Conservation (phyloP, 2,888 invertebrate genomes). For the Caenorhabditis zanzibari region DNA sequence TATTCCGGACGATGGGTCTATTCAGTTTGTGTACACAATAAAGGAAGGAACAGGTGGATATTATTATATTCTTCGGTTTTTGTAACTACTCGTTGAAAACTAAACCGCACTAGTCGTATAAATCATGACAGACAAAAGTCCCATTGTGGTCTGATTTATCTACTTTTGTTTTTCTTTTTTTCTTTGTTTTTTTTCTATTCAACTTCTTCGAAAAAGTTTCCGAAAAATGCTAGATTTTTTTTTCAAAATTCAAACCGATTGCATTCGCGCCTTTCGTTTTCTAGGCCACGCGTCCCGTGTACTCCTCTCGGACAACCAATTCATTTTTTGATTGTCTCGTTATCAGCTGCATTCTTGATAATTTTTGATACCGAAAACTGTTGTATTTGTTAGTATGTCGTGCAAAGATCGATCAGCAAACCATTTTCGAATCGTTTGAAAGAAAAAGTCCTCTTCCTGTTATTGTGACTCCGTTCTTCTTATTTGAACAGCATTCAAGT, state of each 20-base stretch:
- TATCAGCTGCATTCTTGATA: slow-evolving; percentile 28
- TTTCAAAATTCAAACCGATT: slow-evolving; percentile 19
- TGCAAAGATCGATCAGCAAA: slow-evolving; percentile 21
- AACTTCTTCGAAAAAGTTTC: neutral
- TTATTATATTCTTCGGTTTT: slow-evolving; percentile 22
- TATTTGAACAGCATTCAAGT: slow-evolving; percentile 48
- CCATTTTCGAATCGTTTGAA: slow-evolving; percentile 7
- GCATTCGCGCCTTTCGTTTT: slow-evolving; percentile 18
- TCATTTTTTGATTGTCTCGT: neutral
- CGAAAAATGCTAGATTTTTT: neutral
- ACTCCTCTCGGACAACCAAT: slow-evolving; percentile 29
- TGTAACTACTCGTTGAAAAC: slow-evolving; percentile 24
- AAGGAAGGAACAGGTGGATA: slow-evolving; percentile 54
- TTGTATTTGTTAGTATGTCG: neutral
- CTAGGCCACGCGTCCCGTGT: slow-evolving; percentile 29
- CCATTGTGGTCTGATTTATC: slow-evolving; percentile 49
- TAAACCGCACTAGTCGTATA: neutral
- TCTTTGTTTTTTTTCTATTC: neutral
- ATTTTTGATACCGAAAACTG: slow-evolving; percentile 1
- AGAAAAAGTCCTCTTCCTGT: neutral
- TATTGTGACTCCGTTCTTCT: slow-evolving; percentile 6
- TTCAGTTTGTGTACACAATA: slow-evolving; percentile 36
- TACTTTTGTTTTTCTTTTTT: slow-evolving; percentile 5
- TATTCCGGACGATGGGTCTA: neutral
- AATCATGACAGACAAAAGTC: slow-evolving; percentile 17